These are phyloP conservation scores for Apamea epomidion DNA, from an alignment of 2,888 invertebrate genomes.

Conservation along the genomic window DNA sequence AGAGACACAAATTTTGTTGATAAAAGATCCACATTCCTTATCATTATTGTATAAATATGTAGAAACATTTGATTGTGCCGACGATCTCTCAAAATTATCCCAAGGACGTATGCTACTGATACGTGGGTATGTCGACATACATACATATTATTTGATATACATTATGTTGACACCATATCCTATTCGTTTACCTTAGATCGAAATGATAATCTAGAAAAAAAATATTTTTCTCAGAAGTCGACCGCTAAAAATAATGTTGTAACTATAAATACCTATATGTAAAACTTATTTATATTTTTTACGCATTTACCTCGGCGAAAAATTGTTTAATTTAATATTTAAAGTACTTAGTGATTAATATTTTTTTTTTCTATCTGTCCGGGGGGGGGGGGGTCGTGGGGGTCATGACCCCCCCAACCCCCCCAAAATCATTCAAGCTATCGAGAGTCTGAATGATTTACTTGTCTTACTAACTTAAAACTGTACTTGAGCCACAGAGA, in stretches of 20 bases:
- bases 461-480: no score
- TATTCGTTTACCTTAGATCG: constrained; percentile 33
- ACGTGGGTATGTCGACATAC: background rate
- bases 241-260: constrained; percentile 2
- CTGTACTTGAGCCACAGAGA: no score
- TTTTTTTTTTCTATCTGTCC: background rate
- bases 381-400: no score
- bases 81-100: constrained; percentile 45
- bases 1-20: constrained; percentile 42
- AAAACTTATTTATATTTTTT: background rate
- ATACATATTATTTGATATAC: background rate
- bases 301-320: constrained; percentile 2
- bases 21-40: constrained; percentile 58
- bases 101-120: constrained; percentile 43
- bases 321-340: background rate
- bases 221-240: constrained; percentile 9
- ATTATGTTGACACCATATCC: constrained; percentile 20
- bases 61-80: constrained; percentile 48
- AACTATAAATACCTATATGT: background rate
- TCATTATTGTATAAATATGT: constrained; percentile 57
- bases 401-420: no score
- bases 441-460: no score
- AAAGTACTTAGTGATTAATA: background rate
- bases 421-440: no score
- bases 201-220: constrained; percentile 22